These are phyloP conservation scores for Podargus strigoides DNA, from an alignment of 2,797 vertebrate species.

Conservation along the genomic window DNA sequence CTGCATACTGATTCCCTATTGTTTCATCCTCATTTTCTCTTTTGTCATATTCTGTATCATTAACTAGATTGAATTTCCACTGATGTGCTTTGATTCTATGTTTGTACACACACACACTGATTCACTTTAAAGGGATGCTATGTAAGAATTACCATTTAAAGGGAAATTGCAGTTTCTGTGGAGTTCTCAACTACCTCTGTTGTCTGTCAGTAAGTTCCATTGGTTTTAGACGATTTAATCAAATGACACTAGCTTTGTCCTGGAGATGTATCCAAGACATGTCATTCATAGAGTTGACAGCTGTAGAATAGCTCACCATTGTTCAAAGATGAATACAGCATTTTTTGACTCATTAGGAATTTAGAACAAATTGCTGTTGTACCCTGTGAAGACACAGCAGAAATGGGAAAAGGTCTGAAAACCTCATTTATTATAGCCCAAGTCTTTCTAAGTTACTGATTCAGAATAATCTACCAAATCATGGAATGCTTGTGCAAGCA, in stretches of 20 bases:
- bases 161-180: not conserved
- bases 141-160: not conserved
- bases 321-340: not conserved
- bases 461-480: not conserved
- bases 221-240: not conserved
- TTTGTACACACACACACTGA: not conserved
- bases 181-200: rapidly evolving
- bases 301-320: not conserved
- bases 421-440: not conserved
- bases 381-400: not conserved
- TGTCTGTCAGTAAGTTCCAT: not conserved
- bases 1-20: rapidly evolving
- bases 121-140: not conserved
- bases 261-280: not conserved
- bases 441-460: not conserved
- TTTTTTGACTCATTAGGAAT: not conserved
- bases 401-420: not conserved
- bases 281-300: not conserved
- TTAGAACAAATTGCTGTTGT: rapidly evolving
- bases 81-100: not conserved
- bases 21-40: not conserved
- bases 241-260: not conserved
- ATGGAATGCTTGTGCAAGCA: not conserved
- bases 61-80: not conserved
- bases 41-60: not conserved